Base-by-base conservation (phyloP, 1,140 invertebrate genomes). In the Acyrthosiphon pisum region DNA sequence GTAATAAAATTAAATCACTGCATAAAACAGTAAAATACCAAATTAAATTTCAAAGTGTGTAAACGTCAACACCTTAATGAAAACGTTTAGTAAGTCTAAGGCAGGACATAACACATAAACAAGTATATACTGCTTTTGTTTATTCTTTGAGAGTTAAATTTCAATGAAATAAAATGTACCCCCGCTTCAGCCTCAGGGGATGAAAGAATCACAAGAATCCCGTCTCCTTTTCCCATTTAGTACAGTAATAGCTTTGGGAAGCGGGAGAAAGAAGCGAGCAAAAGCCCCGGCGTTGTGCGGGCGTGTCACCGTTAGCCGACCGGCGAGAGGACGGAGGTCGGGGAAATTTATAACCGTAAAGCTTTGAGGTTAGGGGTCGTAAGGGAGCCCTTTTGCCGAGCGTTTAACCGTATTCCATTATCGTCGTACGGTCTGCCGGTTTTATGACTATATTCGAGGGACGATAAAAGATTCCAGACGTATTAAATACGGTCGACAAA, bases 391-490 rank as follows among this genome's bases (percentile, higher is more conserved):
- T 86, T 93, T 93, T 93, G 81, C 91, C 91, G 91, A 93, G 35
- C 91, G 81, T 93, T 93, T 93, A 93, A 93, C 91, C 91, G 91
- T 93, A 93, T 93, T 93, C 91, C 91, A 84, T 93, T 93, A 93
- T 93, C 76, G 81, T 93, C 81, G 91, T 86, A 93, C 91, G 76
- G 91, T 93, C 91, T 93, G 91, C 37, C 81, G 76, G 91, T 93
- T 93, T 93, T 93, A 93, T 93, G 60, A 92, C 91, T 92, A 50
- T 93, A 53, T 93, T 93, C 91, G 91, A 93, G 50, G 23, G 91
- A 93, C 81, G 48, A 93, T 93, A 93, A 93, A 93, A 93, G 91
- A 93, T 93, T 93, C 91, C 91, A 93, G 91, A 93, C 91, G 76
- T 93, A 93, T 84, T 93, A 93, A 93, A 86, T 93, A 93, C 91